These are phyloP conservation scores for Philaenus spumarius DNA, from an alignment of 1,140 invertebrate genomes.

Conservation along the genomic window DNA sequence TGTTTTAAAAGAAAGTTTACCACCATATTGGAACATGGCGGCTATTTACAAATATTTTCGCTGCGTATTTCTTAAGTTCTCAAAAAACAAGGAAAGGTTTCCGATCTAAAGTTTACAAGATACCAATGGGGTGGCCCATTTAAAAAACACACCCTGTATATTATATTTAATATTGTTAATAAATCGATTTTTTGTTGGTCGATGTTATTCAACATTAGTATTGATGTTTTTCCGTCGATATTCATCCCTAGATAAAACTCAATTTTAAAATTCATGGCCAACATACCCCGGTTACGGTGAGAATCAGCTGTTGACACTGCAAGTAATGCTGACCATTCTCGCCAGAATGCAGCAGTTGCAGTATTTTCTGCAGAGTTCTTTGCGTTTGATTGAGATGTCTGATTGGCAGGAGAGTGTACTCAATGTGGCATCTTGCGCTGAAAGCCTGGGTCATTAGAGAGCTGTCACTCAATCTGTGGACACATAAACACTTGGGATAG, in stretches of 20 bases:
- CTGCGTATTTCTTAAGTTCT: too few species aligned
- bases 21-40: too few species aligned
- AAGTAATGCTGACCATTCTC: not conserved
- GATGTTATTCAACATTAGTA: not conserved
- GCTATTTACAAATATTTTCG: too few species aligned
- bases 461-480: not conserved
- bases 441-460: not conserved
- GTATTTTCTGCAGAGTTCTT: not conserved
- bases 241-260: not conserved
- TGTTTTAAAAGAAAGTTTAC: too few species aligned
- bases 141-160: not conserved
- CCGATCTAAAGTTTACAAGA: too few species aligned
- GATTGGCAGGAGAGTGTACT: not conserved
- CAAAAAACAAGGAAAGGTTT: too few species aligned
- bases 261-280: not conserved
- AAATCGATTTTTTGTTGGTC: not conserved
- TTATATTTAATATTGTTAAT: not conserved
- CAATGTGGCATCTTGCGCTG: conserved; percentile 4
- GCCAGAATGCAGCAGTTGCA: not conserved
- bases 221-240: not conserved
- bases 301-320: conserved; percentile 6
- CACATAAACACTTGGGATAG: too few species aligned
- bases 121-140: too few species aligned
- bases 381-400: not conserved
- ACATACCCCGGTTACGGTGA: conserved; percentile 11